Conservation (phyloP, 2,888 invertebrate genomes). For the Mythimna impura region DNA sequence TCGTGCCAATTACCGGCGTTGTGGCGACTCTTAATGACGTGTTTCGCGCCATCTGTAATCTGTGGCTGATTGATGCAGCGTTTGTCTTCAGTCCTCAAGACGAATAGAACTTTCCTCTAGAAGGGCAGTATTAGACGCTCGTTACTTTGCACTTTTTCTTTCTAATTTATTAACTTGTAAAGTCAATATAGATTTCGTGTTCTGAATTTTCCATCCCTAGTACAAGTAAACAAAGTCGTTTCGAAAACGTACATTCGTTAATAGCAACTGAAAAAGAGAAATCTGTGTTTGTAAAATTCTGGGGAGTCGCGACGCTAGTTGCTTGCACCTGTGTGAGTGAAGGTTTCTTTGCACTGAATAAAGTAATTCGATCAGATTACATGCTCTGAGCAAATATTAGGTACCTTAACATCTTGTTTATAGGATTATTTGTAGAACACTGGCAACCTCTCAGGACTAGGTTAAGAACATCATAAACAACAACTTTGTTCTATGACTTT, state of each 20-base stretch:
- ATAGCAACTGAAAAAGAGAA: neutral
- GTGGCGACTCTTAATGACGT: constrained; percentile 52
- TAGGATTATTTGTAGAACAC: no score
- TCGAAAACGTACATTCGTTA: neutral
- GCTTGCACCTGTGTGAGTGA: neutral
- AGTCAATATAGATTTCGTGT: neutral
- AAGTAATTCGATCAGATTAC: neutral
- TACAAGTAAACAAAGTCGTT: neutral
- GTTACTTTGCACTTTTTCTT: neutral
- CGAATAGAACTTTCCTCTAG: neutral
- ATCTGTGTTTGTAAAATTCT: neutral
- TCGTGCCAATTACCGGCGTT: constrained; percentile 55
- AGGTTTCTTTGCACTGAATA: neutral
- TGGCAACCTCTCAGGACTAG: no score
- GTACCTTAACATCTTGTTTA: neutral
- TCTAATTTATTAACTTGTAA: neutral
- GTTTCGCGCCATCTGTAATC: constrained; percentile 51
- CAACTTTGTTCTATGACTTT: no score
- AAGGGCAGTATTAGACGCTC: neutral
- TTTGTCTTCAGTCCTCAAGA: constrained; percentile 15
- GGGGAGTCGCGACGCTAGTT: neutral
- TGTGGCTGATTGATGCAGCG: constrained; percentile 44
- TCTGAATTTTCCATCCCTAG: neutral
- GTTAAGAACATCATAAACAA: no score
- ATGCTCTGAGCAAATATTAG: neutral